Base-by-base conservation (phyloP, 2,888 invertebrate genomes). In the Calliopum simillimum region DNA sequence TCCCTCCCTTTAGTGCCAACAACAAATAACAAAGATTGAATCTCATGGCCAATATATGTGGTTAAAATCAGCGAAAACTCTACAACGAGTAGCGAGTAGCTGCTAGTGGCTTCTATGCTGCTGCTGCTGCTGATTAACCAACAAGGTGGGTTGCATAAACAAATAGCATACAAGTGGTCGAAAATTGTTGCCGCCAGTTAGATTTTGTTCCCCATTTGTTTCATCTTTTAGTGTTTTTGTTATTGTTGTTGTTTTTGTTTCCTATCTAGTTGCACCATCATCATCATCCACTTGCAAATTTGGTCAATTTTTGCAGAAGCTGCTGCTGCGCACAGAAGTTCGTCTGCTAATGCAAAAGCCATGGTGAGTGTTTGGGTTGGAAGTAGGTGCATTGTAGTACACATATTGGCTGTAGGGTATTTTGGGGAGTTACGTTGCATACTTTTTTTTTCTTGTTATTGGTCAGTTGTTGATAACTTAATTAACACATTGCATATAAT, bases 401-500 rank as follows among this genome's bases (percentile, higher is more conserved):
- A 13, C 53, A 53, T 23, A 19, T 53, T 33, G 21, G 67, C 47
- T 56, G 55, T 58, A 46, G 53, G 56, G 55, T 66, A 56, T 47
- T 51, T 25, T 43, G 5, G 33, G 33, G 33, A 33, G 33, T 33
- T 8, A 33, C 33, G 5, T 33, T 33, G n/a, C n/a, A n/a, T 33
- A 8, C 8, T 33, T 33, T 33, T 25, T 25, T 25, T 25, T 3
- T 25, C 19, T 3, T 23, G 53, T 23, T 21, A 13, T 53, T 23
- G 56, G 16, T 33, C 47, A 66, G 67, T 46, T 58, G 58, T 58
- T 67, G 67, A 79, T 76, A 77, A 76, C 79, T 80, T 78, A 77
- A 80, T 82, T 81, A 76, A 77, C 78, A 77, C 78, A 76, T 76
- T 77, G 71, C 75, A 67, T 67, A 58, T 58, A 19, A 67, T 67